Base-by-base conservation (phyloP, 2,113 vertebrate genomes). In the Myrmecophaga tridactyla region DNA sequence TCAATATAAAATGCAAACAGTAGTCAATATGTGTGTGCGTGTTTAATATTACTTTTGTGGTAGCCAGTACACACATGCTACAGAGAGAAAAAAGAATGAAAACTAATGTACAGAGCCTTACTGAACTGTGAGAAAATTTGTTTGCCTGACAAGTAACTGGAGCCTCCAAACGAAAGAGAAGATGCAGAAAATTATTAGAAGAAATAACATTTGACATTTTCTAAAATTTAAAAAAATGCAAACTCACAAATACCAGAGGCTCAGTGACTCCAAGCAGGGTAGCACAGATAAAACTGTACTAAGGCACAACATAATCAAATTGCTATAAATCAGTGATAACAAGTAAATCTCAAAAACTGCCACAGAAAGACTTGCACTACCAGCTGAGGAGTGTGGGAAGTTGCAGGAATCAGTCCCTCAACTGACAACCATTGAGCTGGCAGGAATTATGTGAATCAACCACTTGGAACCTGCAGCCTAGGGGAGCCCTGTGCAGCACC, bases 1-100 rank as follows among this genome's bases (percentile, higher is more conserved):
- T n/a, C 51, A 58, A 84, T 84, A 43, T 73, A 56, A 89, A 90
- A 87, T 85, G 4, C 92, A 96, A 97, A 86, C 29, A 0, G 15
- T 41, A 72, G 31, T 72, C 65, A 20, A 1, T 41, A 20, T 56
- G 53, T 56, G 53, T 21, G 17, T 21, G 17, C 6, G 17, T 20
- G 21, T 56, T 20, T 53, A 90, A 51, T 92, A 11, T 85, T 84
- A 78, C 1, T 14, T 58, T 34, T 86, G 81, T 80, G 72, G 60
- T 62, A 86, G 34, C 18, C 48, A 94, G 27, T 53, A 67, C 82
- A 93, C 69, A 83, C 48, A 70, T 65, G 29, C 53, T 77, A 86
- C 48, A 96, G 83, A 72, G 17, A 60, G 27, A 73, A 62, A 48
- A 69, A 31, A 51, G 13, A n/a, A 6, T 13, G 70, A 60, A n/a